Conservation (phyloP, 2,113 vertebrate genomes). For the Struthio camelus region DNA sequence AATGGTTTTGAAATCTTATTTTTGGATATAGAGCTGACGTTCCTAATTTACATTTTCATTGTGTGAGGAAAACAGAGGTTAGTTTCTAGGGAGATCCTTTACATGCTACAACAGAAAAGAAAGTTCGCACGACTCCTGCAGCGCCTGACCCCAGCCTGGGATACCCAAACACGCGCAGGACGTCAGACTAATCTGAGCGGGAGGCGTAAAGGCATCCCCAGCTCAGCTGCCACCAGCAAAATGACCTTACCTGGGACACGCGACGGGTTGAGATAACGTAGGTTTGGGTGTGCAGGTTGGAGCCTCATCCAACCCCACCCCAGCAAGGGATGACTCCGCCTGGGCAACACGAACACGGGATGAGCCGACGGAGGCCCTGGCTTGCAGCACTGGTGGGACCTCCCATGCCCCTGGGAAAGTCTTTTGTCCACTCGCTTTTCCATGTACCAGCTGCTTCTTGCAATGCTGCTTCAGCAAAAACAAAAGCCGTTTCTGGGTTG, state of each 20-base stretch:
- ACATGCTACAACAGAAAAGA: not conserved
- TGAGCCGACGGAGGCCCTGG: too few relatives aligned
- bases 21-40: conserved; percentile 40
- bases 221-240: not conserved
- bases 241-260: not conserved
- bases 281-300: not conserved
- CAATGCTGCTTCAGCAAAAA: not conserved
- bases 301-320: too few relatives aligned
- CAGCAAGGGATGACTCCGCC: not conserved
- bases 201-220: not conserved
- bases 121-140: accelerated
- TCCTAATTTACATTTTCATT: conserved; percentile 24
- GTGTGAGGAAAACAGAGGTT: not conserved
- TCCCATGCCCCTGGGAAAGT: not conserved
- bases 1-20: conserved; percentile 42
- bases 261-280: not conserved
- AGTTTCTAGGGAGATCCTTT: conserved; percentile 23
- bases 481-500: not conserved
- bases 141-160: not conserved
- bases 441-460: not conserved
- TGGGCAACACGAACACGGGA: not conserved
- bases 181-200: not conserved
- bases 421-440: too few relatives aligned
- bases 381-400: accelerated
- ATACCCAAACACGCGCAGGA: not conserved